Conservation (phyloP, 2,113 vertebrate species). For the Hydropotes inermis region DNA sequence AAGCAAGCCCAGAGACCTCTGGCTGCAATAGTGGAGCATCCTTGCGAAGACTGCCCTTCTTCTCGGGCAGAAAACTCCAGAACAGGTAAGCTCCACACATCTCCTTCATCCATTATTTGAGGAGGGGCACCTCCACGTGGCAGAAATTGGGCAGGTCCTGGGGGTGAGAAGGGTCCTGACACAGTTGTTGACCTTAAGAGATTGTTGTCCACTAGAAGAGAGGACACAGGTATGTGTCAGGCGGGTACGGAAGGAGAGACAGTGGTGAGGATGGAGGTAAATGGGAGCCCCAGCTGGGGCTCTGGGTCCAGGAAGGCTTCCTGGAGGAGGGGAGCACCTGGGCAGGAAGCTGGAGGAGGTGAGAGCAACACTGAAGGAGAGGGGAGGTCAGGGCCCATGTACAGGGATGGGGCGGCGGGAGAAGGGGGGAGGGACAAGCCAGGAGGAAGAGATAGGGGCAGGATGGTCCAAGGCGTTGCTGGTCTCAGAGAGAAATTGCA, state of each 20-base stretch:
- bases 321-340: neutral
- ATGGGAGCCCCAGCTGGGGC: neutral
- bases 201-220: fast-evolving
- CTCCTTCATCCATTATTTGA: neutral
- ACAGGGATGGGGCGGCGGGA: fast-evolving
- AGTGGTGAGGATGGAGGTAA: no score
- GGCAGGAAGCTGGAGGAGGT: neutral
- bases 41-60: neutral
- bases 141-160: neutral
- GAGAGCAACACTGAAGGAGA: fast-evolving
- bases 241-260: neutral
- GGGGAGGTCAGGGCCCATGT: neutral
- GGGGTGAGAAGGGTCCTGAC: neutral
- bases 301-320: neutral
- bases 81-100: neutral
- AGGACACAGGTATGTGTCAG: fast-evolving
- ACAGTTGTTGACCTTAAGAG: neutral
- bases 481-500: neutral
- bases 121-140: neutral
- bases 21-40: no score
- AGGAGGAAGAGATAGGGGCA: neutral
- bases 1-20: neutral
- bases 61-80: neutral
- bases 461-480: neutral
- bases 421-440: fast-evolving